Evolutionary conservation across 2,113 vertebrate species (phyloP).

Genomic region (Corydoras sp.): DNA sequence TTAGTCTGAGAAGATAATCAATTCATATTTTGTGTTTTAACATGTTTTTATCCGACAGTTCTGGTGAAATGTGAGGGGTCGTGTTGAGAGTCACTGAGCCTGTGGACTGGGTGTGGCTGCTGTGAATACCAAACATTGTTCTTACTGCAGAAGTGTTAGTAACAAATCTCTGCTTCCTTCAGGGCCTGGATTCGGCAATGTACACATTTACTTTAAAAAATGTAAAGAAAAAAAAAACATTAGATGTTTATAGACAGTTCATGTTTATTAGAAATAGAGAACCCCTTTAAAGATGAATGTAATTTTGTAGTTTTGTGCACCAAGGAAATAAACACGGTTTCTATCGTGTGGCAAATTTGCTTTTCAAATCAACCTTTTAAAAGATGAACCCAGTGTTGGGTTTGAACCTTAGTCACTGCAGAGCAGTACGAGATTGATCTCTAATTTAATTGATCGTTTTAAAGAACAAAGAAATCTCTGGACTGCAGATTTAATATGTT

Average conservation of each 20-base stretch:
- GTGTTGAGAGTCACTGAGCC: neutral
- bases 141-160: neutral
- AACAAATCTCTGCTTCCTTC: neutral
- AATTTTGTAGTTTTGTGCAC: neutral
- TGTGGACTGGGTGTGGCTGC: neutral
- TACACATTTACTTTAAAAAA: neutral
- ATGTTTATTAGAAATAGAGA: neutral
- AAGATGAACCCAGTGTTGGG: neutral
- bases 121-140: neutral
- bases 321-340: neutral
- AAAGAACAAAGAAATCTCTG: too few species aligned
- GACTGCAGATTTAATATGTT: too few species aligned
- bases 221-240: neutral
- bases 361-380: constrained; percentile 1
- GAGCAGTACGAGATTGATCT: too few species aligned
- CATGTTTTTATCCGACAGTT: too few species aligned
- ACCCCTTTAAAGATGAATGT: too few species aligned
- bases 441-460: too few species aligned
- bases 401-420: too few species aligned
- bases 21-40: too few species aligned
- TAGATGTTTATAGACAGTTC: neutral
- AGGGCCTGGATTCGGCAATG: neutral
- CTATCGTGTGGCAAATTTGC: neutral
- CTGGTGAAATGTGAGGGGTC: neutral
- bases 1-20: too few species aligned